Conservation (phyloP, 2,888 invertebrate genomes). For the Pyralis farinalis region DNA sequence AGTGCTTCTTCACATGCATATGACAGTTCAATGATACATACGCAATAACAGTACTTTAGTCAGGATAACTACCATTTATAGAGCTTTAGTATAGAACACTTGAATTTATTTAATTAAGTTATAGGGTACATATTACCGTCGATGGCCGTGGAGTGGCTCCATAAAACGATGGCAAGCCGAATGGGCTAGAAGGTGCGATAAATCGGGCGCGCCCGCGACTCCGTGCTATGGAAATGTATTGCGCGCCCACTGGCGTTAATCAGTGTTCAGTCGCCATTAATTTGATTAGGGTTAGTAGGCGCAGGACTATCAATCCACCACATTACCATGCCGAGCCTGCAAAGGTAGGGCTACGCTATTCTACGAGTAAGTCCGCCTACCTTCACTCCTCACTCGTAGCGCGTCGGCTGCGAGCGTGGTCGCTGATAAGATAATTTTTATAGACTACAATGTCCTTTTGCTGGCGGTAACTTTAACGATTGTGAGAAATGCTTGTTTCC, state of each 20-base stretch:
- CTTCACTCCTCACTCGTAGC: slow-evolving; percentile 1
- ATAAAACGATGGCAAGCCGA: slow-evolving; percentile 16
- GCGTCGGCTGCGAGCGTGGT: slow-evolving; percentile 1
- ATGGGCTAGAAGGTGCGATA: slow-evolving; percentile 57
- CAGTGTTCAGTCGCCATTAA: slow-evolving; percentile 76
- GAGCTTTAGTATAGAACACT: not conserved
- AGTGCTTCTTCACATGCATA: no score
- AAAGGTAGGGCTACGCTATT: slow-evolving; percentile 33
- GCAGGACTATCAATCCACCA: slow-evolving; percentile 75
- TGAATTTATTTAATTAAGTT: slow-evolving; percentile 4
- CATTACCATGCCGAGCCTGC: slow-evolving; percentile 67
- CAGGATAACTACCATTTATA: no score
- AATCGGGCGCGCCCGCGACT: slow-evolving; percentile 57
- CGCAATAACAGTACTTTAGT: no score
- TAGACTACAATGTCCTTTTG: slow-evolving; percentile 1
- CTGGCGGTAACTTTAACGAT: not conserved
- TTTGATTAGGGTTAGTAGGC: slow-evolving; percentile 81
- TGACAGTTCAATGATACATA: no score
- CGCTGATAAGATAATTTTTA: slow-evolving; percentile 22
- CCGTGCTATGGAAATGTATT: slow-evolving; percentile 68
- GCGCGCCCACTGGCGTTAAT: slow-evolving; percentile 63
- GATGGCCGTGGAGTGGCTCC: slow-evolving; percentile 7
- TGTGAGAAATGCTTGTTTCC: no score
- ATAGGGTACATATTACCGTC: slow-evolving; percentile 3
- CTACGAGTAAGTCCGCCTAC: slow-evolving; percentile 3